Evolutionary conservation across 2,113 vertebrate genomes (phyloP).

Genomic region (Crotalus horridus): DNA sequence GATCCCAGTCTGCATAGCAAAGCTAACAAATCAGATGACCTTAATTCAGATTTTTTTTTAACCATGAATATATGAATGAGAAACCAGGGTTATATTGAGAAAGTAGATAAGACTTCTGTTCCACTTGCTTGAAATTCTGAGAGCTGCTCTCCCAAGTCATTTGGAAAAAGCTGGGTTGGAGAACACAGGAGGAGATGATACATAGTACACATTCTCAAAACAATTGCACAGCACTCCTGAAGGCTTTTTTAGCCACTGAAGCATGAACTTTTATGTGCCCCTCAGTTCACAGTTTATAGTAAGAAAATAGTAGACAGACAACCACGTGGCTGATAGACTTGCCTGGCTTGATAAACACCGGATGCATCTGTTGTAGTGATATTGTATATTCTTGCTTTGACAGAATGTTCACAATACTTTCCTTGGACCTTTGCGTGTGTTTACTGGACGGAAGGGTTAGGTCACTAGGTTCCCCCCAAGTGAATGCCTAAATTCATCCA

Average conservation of each 20-base stretch:
- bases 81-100: not conserved
- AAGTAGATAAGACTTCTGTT: not conserved
- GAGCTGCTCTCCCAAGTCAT: not conserved
- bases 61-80: not conserved
- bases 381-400: no score
- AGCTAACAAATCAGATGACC: not conserved
- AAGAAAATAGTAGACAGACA: not conserved
- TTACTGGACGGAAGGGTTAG: conserved; percentile 26
- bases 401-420: not conserved
- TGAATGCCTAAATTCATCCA: conserved; percentile 34
- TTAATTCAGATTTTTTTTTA: not conserved
- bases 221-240: not conserved
- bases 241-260: not conserved
- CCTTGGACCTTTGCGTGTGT: not conserved
- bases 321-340: not conserved
- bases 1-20: not conserved
- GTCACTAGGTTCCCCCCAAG: not conserved
- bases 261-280: not conserved
- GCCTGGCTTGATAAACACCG: not conserved
- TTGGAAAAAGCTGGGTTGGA: not conserved
- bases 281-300: not conserved
- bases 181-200: not conserved
- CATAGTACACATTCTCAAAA: not conserved
- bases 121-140: not conserved
- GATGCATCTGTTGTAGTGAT: not conserved